A percentile compares a stretch with the other conserved stretches of the same genome.
Conservation (phyloP, 2,797 vertebrate species). For the Botia almorhae region DNA sequence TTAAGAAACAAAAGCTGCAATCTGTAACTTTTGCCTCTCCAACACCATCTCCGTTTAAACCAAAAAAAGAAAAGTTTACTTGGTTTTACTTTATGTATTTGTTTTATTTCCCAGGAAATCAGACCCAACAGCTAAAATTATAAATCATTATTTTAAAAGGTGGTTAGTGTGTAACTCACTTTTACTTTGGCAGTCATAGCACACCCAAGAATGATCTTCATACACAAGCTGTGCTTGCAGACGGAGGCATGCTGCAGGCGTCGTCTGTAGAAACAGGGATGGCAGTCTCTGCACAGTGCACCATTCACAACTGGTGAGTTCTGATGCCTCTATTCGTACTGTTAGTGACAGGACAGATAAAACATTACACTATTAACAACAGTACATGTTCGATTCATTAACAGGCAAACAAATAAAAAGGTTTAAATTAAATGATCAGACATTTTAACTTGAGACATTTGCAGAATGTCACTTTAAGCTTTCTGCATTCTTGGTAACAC, state of each 20-base stretch:
- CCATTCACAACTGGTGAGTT: conserved; percentile 84
- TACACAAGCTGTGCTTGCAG: conserved; percentile 77
- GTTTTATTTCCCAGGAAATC: too few relatives aligned
- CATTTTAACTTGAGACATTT: too few relatives aligned
- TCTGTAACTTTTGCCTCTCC: too few relatives aligned
- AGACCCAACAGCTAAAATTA: too few relatives aligned
- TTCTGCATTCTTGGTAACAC: background rate
- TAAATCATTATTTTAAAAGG: too few relatives aligned
- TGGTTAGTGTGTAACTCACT: conserved; percentile 69
- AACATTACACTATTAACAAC: background rate
- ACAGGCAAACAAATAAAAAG: background rate
- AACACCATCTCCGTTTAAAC: too few relatives aligned
- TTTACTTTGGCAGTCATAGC: conserved; percentile 78
- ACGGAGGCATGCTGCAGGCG: conserved; percentile 73
- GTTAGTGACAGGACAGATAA: conserved; percentile 44
- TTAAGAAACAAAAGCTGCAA: background rate
- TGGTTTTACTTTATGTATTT: too few relatives aligned
- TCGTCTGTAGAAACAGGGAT: conserved; percentile 81
- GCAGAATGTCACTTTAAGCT: too few relatives aligned
- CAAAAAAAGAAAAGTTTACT: too few relatives aligned
- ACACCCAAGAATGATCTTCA: conserved; percentile 70
- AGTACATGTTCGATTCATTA: too few relatives aligned
- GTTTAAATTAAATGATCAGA: background rate
- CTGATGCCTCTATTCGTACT: conserved; percentile 78
- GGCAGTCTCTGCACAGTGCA: conserved; percentile 79